Conservation (phyloP, 23 tunicate species). For the Ciona savignyi region DNA sequence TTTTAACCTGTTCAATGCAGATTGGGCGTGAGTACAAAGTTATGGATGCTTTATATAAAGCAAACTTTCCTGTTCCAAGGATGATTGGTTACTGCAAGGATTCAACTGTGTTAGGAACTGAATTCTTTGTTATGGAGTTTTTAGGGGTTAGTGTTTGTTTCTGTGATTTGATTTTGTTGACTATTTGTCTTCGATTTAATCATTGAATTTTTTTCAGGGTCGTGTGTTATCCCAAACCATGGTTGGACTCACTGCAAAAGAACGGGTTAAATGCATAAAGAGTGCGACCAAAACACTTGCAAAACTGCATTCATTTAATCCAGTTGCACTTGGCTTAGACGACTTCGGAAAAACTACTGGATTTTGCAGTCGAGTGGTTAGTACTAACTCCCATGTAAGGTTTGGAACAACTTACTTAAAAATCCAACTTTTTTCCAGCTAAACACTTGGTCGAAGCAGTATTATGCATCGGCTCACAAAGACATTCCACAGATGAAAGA, state of each 20-base stretch:
- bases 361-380: constrained; percentile 70
- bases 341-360: constrained; percentile 60
- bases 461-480: constrained; percentile 39
- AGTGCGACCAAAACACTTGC: constrained; percentile 65
- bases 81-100: constrained; percentile 56
- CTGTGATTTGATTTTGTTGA: neutral
- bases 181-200: neutral
- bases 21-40: constrained; percentile 67
- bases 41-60: constrained; percentile 56
- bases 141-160: constrained; percentile 23
- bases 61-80: constrained; percentile 77
- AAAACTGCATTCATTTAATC: constrained; percentile 48
- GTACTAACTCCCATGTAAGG: neutral
- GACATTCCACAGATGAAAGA: constrained; percentile 58
- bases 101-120: constrained; percentile 50
- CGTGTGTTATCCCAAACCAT: constrained; percentile 7
- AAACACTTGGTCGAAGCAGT: constrained; percentile 85
- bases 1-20: constrained; percentile 4
- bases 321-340: constrained; percentile 44
- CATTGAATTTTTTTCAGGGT: constrained; percentile 27
- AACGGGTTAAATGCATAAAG: constrained; percentile 18
- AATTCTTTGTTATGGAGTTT: constrained; percentile 77
- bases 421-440: constrained; percentile 31
- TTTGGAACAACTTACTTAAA: neutral
- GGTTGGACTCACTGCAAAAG: neutral